These are phyloP conservation scores for Limnephilus auricula DNA, from an alignment of 2,888 invertebrate genomes.

Conservation along the genomic window DNA sequence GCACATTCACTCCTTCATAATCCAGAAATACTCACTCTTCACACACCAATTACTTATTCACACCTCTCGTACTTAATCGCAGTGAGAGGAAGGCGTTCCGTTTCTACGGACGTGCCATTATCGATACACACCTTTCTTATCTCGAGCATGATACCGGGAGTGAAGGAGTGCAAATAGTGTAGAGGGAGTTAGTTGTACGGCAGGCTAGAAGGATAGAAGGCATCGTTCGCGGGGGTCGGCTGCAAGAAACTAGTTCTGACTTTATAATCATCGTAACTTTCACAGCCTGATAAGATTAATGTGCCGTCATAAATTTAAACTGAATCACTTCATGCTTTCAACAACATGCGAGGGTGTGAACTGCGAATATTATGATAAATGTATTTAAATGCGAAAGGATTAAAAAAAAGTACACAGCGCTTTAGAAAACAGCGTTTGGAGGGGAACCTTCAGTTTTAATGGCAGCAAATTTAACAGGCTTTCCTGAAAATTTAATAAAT, in stretches of 20 bases:
- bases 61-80: background rate
- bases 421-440: background rate
- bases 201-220: background rate
- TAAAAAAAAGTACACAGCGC: background rate
- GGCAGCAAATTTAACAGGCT: background rate
- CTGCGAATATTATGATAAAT: background rate
- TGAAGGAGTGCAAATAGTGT: background rate
- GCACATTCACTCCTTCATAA: background rate
- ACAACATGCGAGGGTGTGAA: background rate
- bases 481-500: background rate
- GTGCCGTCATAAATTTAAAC: constrained; percentile 18
- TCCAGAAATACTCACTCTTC: no score
- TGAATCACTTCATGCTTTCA: background rate
- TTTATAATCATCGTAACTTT: constrained; percentile 28
- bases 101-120: background rate
- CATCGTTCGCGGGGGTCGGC: background rate
- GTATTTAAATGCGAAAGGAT: background rate
- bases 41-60: constrained; percentile 2
- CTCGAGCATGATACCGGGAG: background rate
- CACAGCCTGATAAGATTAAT: constrained; percentile 19
- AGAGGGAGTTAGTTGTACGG: background rate
- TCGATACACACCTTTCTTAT: background rate
- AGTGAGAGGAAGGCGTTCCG: background rate
- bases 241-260: constrained; percentile 4
- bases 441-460: background rate